Base-by-base conservation (phyloP, 2,888 invertebrate species). In the Omphaloscelis lunosa region DNA sequence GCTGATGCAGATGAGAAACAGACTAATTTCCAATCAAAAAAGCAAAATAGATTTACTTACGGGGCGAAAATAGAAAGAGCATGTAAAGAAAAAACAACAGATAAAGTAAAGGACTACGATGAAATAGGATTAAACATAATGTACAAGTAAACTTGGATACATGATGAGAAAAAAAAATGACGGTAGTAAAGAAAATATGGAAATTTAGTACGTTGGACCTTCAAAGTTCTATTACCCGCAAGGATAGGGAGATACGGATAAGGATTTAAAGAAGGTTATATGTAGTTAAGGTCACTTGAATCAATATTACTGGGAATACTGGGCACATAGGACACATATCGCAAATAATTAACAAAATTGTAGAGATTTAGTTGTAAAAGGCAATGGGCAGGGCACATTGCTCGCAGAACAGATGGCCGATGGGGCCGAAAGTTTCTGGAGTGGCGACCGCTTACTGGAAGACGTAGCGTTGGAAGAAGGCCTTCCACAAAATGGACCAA, bases 31-130 rank as follows among this genome's bases (percentile, higher is more conserved):
- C 17, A n/a, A 62, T 48, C 0, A 69, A 63, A 27, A 48, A 17
- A 66, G 12, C 62, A 17, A 58, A 65, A 73, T 45, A 65, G 59
- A 41, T 68, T 63, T 67, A 75, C 34, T 20, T 61, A 69, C 12
- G 11, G 29, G 27, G 61, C 12, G 5, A 15, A 68, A 68, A 71
- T 74, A 73, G 41, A 48, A 45, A 39, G 23, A 27, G 11, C 8
- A 7, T 59, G 1, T 53, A 61, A 53, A 53, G 41, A 84, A 72
- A 73, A 62, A 61, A 51, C 20, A 81, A 70, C 41, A 71, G 59
- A 51, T 67, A 56, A 63, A 20, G 56, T 12, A 48, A 45, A 65
- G 12, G 58, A 58, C 34, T 71, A 39, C 6, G 23, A 62, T 62
- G 12, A 48, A 62, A 63, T 11, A 45, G 6, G 20, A 65, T 58